These are phyloP conservation scores for Rhincodon typus DNA, from an alignment of 2,797 vertebrate species.

Conservation along the genomic window DNA sequence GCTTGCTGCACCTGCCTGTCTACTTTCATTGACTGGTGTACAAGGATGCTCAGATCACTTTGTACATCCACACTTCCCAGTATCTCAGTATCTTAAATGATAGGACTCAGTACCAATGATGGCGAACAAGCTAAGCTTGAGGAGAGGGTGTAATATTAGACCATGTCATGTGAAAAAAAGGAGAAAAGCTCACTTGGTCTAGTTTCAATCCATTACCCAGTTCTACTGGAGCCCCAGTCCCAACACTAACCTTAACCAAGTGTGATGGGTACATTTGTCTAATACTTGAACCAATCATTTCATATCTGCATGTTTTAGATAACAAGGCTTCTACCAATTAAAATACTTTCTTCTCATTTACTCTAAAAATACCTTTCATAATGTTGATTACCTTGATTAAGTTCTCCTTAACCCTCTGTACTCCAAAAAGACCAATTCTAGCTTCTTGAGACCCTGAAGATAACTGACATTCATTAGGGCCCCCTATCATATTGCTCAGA, in stretches of 20 bases:
- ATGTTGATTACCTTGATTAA: neutral
- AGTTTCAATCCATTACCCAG: neutral
- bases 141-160: neutral
- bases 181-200: neutral
- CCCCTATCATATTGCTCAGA: too few relatives aligned
- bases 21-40: too few relatives aligned
- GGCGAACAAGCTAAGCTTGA: constrained; percentile 44
- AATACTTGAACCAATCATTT: neutral
- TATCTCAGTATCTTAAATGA: too few relatives aligned
- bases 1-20: too few relatives aligned
- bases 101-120: neutral
- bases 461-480: neutral
- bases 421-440: neutral
- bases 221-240: neutral
- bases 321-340: too few relatives aligned
- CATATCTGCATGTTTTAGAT: neutral
- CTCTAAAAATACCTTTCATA: neutral
- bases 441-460: neutral
- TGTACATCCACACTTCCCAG: too few relatives aligned
- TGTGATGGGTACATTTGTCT: neutral
- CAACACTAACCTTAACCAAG: neutral
- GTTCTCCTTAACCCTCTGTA: neutral
- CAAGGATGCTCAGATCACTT: too few relatives aligned
- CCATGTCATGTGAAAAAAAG: neutral
- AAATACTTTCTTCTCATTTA: neutral